Evolutionary conservation across 1,140 invertebrate genomes (phyloP).

Genomic region (Papilio glaucus): DNA sequence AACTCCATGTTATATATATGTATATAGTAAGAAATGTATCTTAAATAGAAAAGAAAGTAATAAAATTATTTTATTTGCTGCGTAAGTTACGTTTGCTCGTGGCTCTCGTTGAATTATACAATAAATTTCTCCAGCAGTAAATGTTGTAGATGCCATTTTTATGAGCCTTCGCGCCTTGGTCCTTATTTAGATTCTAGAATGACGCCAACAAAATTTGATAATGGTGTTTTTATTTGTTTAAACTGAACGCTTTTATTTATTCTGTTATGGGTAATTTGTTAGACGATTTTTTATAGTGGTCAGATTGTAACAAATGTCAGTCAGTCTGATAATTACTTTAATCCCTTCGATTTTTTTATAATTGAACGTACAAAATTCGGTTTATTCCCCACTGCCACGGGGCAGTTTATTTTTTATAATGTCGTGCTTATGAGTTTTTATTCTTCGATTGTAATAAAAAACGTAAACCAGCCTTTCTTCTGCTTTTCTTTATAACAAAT

Average conservation of each 20-base stretch:
- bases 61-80: slow-evolving; percentile 19
- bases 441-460: not conserved
- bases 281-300: not conserved
- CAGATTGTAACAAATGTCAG: not conserved
- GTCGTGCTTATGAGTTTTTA: not conserved
- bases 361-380: slow-evolving; percentile 11
- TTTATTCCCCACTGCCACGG: not conserved
- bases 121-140: slow-evolving; percentile 30
- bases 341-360: not conserved
- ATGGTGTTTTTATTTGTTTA: slow-evolving; percentile 14
- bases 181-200: slow-evolving; percentile 23
- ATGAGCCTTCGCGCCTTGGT: slow-evolving; percentile 19
- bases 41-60: slow-evolving; percentile 25
- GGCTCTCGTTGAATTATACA: slow-evolving; percentile 23
- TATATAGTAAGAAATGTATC: slow-evolving; percentile 1
- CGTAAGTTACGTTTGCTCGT: slow-evolving; percentile 30
- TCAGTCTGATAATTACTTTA: not conserved
- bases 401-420: not conserved
- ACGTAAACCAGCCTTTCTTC: too few relatives aligned
- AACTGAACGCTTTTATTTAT: not conserved
- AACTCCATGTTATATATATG: not conserved
- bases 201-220: slow-evolving; percentile 20
- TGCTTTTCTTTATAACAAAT: too few relatives aligned
- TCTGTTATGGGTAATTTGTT: not conserved
- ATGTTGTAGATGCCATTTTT: slow-evolving; percentile 33